These are phyloP conservation scores for Clistopyga incitator DNA, from an alignment of 2,888 invertebrate species.

Conservation along the genomic window DNA sequence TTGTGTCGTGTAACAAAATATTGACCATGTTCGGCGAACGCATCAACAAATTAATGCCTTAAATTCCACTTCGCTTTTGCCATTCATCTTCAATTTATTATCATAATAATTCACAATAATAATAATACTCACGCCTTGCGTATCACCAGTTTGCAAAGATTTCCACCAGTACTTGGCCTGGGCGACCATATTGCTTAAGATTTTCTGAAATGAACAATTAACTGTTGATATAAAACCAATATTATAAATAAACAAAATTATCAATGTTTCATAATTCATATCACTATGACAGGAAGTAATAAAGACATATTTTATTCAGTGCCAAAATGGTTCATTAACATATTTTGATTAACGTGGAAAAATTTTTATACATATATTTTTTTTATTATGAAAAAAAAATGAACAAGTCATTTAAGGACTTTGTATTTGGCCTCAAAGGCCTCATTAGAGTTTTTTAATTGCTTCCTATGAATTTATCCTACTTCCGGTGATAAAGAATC, in stretches of 20 bases:
- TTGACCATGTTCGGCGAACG: background rate
- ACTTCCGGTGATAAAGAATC: slow-evolving; percentile 53
- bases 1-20: background rate
- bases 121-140: slow-evolving; percentile 78
- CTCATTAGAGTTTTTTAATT: slow-evolving; percentile 59
- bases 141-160: slow-evolving; percentile 73
- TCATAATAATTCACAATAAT: background rate
- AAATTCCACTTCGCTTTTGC: background rate
- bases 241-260: too few relatives aligned
- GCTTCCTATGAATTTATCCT: slow-evolving; percentile 51
- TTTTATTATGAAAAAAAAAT: background rate
- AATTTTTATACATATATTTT: background rate
- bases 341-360: too few relatives aligned
- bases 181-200: slow-evolving; percentile 72
- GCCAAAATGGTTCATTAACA: too few relatives aligned
- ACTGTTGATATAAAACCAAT: too few relatives aligned
- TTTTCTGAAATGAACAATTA: slow-evolving; percentile 16
- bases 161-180: slow-evolving; percentile 80
- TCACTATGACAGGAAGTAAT: too few relatives aligned
- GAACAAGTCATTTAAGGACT: background rate
- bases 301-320: too few relatives aligned
- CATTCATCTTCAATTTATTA: background rate
- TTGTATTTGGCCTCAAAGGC: slow-evolving; percentile 52
- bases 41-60: slow-evolving; percentile 5
- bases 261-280: too few relatives aligned